Base-by-base conservation (phyloP, 2,113 vertebrate genomes). In the Calidris pygmaea region DNA sequence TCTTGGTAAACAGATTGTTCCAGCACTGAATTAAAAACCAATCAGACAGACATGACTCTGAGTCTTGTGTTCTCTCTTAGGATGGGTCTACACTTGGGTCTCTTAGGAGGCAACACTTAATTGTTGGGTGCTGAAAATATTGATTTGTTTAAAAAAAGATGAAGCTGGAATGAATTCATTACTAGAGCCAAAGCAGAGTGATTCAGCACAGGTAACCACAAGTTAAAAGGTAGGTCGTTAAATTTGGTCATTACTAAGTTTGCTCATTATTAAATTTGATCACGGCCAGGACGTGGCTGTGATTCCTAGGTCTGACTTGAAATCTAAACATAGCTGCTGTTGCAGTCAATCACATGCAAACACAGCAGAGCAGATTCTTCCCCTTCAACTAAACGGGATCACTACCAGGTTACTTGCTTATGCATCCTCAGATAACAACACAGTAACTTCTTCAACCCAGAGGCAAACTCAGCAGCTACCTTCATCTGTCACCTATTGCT, bases 1-100 rank as follows among this genome's bases (percentile, higher is more conserved):
- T 18, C 26, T 91, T 23, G 19, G 70, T 87, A 93, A 96, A 84
- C 70, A 91, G 63, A 75, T 77, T 87, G 70, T 94, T 93, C 76
- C 83, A 96, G 83, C 48, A 80, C 30, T 62, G 75, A 93, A 91
- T 85, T 89, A 88, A 93, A 94, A 90, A 30, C 13, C 83, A 70
- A 56, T 93, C 82, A 92, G 66, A 78, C 63, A 94, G 81, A 92
- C 45, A 52, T 34, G 65, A 73, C 53, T 94, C 34, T 14, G 50
- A 71, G 45, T 37, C 41, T 45, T 29, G 27, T 81, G 32, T 65
- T 94, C 53, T 86, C 19, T 73, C 56, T 85, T 59, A 92, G 47
- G 53, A 45, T 17, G 45, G 48, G 52, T 60, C 58, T 72, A 45
- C 12, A 27, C 45, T 63, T 75, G 32, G 11, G 59, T 82, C 74